Evolutionary conservation across 92 coral and sea anemone species (phyloP).

Genomic region (Heteractis magnifica): DNA sequence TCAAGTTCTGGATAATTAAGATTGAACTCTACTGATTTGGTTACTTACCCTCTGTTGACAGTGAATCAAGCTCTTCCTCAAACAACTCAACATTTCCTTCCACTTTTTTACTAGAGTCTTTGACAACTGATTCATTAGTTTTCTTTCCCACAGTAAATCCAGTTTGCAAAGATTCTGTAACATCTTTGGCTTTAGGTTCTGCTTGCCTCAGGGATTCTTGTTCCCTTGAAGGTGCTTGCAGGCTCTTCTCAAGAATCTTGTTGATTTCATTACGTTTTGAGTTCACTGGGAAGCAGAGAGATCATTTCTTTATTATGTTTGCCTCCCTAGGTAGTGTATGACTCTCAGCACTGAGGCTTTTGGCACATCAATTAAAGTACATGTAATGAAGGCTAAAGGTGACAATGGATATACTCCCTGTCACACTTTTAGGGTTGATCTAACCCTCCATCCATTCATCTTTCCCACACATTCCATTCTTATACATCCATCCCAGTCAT

Average conservation of each 20-base stretch:
- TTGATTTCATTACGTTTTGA: neutral
- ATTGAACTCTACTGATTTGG: neutral
- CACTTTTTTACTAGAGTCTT: slow-evolving; percentile 35
- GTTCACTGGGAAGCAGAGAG: too few relatives aligned
- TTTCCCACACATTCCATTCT: too few relatives aligned
- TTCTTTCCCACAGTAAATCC: neutral
- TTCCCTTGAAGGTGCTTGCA: neutral
- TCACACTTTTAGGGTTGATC: too few relatives aligned
- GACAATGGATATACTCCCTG: too few relatives aligned
- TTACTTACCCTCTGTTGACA: slow-evolving; percentile 31
- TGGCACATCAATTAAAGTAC: too few relatives aligned
- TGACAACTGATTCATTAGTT: slow-evolving; percentile 6
- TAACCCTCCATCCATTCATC: too few relatives aligned
- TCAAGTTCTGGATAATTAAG: too few relatives aligned
- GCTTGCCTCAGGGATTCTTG: neutral
- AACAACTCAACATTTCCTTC: slow-evolving; percentile 46
- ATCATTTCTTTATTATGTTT: too few relatives aligned
- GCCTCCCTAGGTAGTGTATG: too few relatives aligned
- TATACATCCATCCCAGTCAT: too few relatives aligned
- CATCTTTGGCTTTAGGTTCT: neutral
- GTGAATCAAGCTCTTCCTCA: slow-evolving; percentile 49
- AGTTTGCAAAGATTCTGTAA: neutral
- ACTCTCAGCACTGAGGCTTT: too few relatives aligned
- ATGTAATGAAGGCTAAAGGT: too few relatives aligned
- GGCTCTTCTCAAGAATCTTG: neutral